A percentile compares a stretch with the other conserved stretches of the same genome.
These are phyloP conservation scores for Ariolimax columbianus DNA, from an alignment of 2,888 invertebrate species.

Conservation along the genomic window DNA sequence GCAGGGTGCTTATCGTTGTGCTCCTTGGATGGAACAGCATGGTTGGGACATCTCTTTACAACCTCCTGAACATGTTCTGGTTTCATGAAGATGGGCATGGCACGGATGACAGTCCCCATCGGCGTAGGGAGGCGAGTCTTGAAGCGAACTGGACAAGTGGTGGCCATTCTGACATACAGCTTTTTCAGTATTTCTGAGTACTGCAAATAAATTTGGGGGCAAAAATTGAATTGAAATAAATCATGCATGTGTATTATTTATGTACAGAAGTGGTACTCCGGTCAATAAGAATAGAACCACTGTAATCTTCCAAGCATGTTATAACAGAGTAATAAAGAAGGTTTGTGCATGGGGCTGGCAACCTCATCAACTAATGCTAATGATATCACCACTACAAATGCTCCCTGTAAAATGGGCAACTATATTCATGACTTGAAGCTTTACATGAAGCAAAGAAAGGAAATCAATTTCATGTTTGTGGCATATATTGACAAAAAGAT, in stretches of 20 bases:
- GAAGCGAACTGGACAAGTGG: conserved; percentile 85
- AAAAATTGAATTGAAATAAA: conserved; percentile 54
- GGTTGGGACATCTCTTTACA: conserved; percentile 86
- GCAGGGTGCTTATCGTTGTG: conserved; percentile 77
- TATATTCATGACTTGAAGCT: too few species aligned
- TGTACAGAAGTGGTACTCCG: background rate
- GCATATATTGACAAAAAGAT: too few species aligned
- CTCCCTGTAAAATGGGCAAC: too few species aligned
- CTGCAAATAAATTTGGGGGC: too few species aligned
- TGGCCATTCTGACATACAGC: conserved; percentile 78
- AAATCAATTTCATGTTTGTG: too few species aligned
- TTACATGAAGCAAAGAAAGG: too few species aligned
- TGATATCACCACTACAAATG: too few species aligned
- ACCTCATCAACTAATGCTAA: too few species aligned
- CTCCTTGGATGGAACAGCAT: conserved; percentile 80
- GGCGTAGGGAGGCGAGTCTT: conserved; percentile 80
- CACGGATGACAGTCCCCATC: conserved; percentile 81
- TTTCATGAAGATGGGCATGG: conserved; percentile 84
- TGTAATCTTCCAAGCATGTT: too few species aligned
- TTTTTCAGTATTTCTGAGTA: conserved; percentile 82
- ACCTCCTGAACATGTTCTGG: conserved; percentile 84
- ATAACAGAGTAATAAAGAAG: too few species aligned
- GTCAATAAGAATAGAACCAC: too few species aligned
- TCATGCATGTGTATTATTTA: background rate
- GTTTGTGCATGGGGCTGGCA: too few species aligned